These are phyloP conservation scores for Ochotona curzoniae DNA, from an alignment of 2,113 vertebrate species.

Conservation along the genomic window DNA sequence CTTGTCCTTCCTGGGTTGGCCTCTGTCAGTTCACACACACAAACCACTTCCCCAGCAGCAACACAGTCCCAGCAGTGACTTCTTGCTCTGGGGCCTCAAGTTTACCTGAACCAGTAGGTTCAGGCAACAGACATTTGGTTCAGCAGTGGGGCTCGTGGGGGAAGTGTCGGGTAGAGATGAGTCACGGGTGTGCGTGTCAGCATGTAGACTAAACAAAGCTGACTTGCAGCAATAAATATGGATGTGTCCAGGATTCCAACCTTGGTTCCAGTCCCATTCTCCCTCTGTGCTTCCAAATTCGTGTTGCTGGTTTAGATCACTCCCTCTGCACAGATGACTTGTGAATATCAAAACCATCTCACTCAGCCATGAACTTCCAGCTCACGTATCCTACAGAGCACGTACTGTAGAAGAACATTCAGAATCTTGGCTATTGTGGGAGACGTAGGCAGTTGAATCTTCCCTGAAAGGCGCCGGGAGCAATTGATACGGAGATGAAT, in stretches of 20 bases:
- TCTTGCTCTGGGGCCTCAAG: background rate
- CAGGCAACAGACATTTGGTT: background rate
- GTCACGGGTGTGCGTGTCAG: background rate
- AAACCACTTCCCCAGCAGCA: background rate
- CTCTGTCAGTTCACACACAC: background rate
- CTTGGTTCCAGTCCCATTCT: background rate
- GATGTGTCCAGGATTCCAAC: background rate
- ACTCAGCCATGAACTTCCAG: background rate
- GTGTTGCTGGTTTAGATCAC: background rate
- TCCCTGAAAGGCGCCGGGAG: too few species aligned
- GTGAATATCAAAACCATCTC: background rate
- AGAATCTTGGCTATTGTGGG: too few species aligned
- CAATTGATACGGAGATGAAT: too few species aligned
- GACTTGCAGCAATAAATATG: background rate
- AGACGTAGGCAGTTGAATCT: too few species aligned
- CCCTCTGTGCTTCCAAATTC: background rate
- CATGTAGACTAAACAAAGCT: background rate
- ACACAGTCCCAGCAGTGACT: background rate
- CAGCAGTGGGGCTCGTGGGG: background rate
- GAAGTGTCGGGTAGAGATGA: background rate
- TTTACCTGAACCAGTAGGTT: background rate
- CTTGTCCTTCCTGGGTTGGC: constrained; percentile 4
- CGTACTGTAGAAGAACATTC: too few species aligned
- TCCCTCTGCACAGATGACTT: background rate
- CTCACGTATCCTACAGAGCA: background rate